Conservation (phyloP, 2,888 invertebrate species). For the Trissolcus japonicus region DNA sequence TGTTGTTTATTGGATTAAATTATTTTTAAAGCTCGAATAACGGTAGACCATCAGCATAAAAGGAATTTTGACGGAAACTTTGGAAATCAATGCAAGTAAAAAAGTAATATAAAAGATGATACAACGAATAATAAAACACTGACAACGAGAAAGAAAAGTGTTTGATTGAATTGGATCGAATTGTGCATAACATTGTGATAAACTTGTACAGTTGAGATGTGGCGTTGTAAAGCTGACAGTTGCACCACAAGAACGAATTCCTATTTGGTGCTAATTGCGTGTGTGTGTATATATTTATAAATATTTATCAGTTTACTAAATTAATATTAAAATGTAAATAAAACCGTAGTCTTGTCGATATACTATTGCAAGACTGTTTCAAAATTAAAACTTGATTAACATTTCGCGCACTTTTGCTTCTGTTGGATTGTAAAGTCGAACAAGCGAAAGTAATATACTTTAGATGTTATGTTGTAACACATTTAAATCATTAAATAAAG, state of each 20-base stretch:
- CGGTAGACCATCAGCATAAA: conserved; percentile 1
- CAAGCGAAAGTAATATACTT: conserved; percentile 51
- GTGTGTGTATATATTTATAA: conserved; percentile 68
- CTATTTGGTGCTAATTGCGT: conserved; percentile 70
- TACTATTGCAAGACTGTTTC: conserved; percentile 53
- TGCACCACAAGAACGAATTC: conserved; percentile 61
- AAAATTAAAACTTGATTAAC: conserved; percentile 61
- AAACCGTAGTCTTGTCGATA: conserved; percentile 53
- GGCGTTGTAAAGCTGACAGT: conserved; percentile 37
- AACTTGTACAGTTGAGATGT: conserved; percentile 44
- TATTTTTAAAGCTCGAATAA: conserved; percentile 10
- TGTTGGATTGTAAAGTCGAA: conserved; percentile 58
- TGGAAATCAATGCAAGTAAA: neutral
- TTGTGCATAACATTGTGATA: conserved; percentile 50
- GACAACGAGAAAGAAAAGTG: conserved; percentile 11
- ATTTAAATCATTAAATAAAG: conserved; percentile 69
- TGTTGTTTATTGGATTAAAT: neutral
- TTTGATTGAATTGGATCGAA: conserved; percentile 15
- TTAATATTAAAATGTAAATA: conserved; percentile 60
- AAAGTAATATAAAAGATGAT: conserved; percentile 9
- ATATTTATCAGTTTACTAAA: conserved; percentile 58
- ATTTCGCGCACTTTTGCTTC: conserved; percentile 61
- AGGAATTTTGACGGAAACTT: neutral
- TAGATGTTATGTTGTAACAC: conserved; percentile 70
- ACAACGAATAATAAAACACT: neutral